Base-by-base conservation (phyloP, 2,113 vertebrate genomes). In the Chascanopsetta lugubris region DNA sequence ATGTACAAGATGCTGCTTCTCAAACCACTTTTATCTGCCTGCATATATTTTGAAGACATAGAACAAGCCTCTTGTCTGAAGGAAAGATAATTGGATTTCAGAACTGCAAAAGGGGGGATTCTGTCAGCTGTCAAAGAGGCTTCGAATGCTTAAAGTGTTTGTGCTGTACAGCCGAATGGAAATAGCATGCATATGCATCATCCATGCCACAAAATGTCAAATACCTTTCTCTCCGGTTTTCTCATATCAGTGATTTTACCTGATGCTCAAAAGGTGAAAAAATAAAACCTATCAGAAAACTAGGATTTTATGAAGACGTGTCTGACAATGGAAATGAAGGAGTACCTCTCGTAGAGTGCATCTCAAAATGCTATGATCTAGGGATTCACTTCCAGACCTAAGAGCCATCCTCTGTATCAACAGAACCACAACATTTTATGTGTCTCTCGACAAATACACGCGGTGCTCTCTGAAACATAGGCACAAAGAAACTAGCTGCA, bases 401-500 rank as follows among this genome's bases (percentile, higher is more conserved):
- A 53, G 34, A 64, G 61, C 20, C 15, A 1, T 45, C 21, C 10
- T 24, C 38, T 18, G 24, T 7, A 30, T 56, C n/a, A 24, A 49
- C 36, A 15, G 66, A 82, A 61, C 40, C 56, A 46, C 47, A 60
- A 64, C 67, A 70, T 80, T 60, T 57, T 62, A 53, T 1, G 13
- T 56, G 54, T 74, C 61, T 71, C 50, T 58, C 26, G 11, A 30
- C 61, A 69, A 77, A 85, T 48, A 68, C 56, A 38, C 62, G 46
- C 61, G 61, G 42, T 40, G 69, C 80, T 79, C 69, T 59, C 63
- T 64, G 70, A 68, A 90, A 90, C 69, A 83, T 89, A 95, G 95
- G 94, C 95, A 97, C 93, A 93, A 94, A 87, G 71, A 91, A 94
- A 94, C 94, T 93, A 94, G 92, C 93, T 94, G 92, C 92, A 93